phyloP scores from a whole-genome alignment of 2,797 vertebrate genomes.

The Parauchenoglanis ngamensis region DNA sequence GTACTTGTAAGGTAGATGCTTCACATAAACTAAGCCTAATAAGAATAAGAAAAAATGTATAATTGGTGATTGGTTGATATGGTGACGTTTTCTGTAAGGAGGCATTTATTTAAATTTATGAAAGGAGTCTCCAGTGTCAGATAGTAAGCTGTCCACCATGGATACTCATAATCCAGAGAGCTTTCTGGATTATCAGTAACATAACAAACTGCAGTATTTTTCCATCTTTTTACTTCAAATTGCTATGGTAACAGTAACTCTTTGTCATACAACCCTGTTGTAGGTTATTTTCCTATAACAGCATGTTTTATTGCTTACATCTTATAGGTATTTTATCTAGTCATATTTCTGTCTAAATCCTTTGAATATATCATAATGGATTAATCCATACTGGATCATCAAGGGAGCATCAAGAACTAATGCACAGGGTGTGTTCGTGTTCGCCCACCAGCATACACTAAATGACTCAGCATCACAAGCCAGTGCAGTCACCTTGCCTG shows the following conservation, averaged over 20 bases:
- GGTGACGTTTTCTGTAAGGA: background rate
- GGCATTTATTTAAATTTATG: background rate
- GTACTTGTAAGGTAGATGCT: background rate
- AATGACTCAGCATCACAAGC: slow-evolving; percentile 56
- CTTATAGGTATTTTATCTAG: background rate
- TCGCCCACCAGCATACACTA: slow-evolving; percentile 36
- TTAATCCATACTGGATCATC: slow-evolving; percentile 32
- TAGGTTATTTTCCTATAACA: slow-evolving; percentile 7
- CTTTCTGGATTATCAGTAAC: background rate
- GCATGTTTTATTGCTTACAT: background rate
- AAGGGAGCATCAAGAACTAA: slow-evolving; percentile 44
- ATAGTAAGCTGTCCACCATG: background rate
- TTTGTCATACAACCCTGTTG: background rate
- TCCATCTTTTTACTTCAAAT: background rate
- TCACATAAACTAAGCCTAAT: background rate
- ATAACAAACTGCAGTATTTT: background rate
- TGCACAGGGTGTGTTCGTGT: slow-evolving; percentile 39
- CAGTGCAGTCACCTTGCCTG: slow-evolving; percentile 31
- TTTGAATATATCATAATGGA: slow-evolving; percentile 33
- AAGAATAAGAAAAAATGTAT: background rate
- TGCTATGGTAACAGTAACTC: background rate
- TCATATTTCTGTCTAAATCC: slow-evolving; percentile 19
- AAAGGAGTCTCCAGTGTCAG: background rate
- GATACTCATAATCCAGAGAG: background rate
- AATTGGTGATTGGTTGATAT: background rate